Percentiles rank a stretch among this genome's conserved stretches.
These are phyloP conservation scores for Ceriagrion tenellum DNA, from an alignment of 2,888 invertebrate species.

Conservation along the genomic window DNA sequence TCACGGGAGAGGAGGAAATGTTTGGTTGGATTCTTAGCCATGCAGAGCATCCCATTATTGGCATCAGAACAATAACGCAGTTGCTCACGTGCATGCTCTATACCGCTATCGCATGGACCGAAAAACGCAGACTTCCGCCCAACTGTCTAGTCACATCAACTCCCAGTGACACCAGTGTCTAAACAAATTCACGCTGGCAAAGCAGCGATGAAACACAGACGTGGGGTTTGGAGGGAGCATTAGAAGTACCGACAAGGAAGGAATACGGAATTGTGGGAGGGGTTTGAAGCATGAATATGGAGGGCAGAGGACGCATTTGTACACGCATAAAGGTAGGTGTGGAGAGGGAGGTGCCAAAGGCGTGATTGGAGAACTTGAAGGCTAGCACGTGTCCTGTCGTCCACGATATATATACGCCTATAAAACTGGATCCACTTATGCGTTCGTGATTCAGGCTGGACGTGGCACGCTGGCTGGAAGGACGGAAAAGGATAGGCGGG, in stretches of 20 bases:
- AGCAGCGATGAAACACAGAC: background rate
- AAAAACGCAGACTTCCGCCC: background rate
- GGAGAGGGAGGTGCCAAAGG: background rate
- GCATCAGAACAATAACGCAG: background rate
- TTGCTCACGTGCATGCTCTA: background rate
- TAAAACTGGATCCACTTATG: background rate
- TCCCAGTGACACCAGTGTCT: background rate
- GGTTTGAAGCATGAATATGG: background rate
- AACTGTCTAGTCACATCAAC: background rate
- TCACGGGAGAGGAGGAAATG: background rate
- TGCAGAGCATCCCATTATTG: background rate
- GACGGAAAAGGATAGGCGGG: background rate
- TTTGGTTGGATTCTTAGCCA: background rate
- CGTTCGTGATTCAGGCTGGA: background rate
- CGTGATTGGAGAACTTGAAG: conserved; percentile 23
- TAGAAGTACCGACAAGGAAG: background rate
- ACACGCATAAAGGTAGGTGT: background rate
- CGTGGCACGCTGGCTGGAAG: background rate
- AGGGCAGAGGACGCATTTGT: background rate
- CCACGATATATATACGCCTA: conserved; percentile 11
- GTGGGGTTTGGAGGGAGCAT: background rate
- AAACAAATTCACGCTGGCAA: background rate
- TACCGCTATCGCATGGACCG: background rate
- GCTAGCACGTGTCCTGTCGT: conserved; percentile 1
- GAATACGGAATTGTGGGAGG: background rate